Evolutionary conservation across 1,140 invertebrate genomes (phyloP).

Genomic region (Plodia interpunctella): DNA sequence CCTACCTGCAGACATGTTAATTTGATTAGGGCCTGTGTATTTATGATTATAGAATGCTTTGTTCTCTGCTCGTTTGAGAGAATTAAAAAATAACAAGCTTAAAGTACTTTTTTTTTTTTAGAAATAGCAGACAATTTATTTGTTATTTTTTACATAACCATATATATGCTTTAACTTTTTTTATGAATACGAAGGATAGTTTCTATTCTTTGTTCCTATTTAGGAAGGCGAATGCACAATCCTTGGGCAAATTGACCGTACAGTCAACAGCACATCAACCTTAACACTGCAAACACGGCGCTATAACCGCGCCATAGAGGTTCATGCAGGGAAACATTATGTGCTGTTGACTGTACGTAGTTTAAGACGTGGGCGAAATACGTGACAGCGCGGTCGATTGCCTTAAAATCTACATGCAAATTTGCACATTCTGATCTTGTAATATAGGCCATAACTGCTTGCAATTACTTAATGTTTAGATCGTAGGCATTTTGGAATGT

Average conservation of each 20-base stretch:
- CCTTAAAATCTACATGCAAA: slow-evolving; percentile 37
- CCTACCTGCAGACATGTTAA: not conserved
- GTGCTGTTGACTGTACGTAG: slow-evolving; percentile 52
- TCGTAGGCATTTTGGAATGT: slow-evolving; percentile 43
- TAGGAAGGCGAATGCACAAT: slow-evolving; percentile 40
- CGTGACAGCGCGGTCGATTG: slow-evolving; percentile 33
- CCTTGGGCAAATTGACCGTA: no score
- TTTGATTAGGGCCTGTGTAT: not conserved
- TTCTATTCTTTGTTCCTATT: slow-evolving; percentile 10
- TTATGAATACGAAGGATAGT: no score
- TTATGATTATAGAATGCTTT: slow-evolving; percentile 12
- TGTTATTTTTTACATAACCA: no score
- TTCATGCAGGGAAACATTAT: no score
- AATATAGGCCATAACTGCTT: slow-evolving; percentile 38
- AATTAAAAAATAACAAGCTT: no score
- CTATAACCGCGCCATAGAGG: no score
- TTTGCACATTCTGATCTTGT: slow-evolving; percentile 44
- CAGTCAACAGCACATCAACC: no score
- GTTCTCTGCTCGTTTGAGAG: not conserved
- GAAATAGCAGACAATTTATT: no score
- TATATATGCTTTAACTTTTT: no score
- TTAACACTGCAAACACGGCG: no score
- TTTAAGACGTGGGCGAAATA: slow-evolving; percentile 61
- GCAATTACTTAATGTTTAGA: slow-evolving; percentile 24
- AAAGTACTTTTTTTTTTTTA: no score